Conservation (phyloP, 2,888 invertebrate genomes). For the Leucania comma region DNA sequence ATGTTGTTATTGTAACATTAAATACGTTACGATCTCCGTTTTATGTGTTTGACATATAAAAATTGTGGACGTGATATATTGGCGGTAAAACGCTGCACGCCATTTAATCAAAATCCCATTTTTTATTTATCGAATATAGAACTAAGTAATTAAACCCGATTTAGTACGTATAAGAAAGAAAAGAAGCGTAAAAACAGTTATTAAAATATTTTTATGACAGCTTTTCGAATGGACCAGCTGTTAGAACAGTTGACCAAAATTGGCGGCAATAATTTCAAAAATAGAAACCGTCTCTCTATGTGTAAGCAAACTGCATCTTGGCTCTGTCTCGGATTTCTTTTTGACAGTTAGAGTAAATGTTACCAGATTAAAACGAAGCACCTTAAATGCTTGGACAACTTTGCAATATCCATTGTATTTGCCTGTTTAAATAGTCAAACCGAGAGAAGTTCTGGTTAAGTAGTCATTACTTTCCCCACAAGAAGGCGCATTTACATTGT, state of each 20-base stretch:
- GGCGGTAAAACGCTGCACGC: conserved; percentile 19
- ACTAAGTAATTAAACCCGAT: conserved; percentile 6
- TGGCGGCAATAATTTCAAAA: conserved; percentile 30
- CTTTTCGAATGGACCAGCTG: conserved; percentile 20
- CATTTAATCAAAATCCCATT: conserved; percentile 25
- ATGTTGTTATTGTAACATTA: conserved; percentile 60
- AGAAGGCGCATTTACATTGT: conserved; percentile 30
- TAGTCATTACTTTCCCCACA: conserved; percentile 33
- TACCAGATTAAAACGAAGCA: neutral
- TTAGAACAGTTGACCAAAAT: conserved; percentile 21
- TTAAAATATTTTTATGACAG: conserved; percentile 35
- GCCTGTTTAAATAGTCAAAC: neutral
- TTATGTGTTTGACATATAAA: conserved; percentile 41
- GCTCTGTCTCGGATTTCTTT: neutral
- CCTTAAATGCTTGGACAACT: neutral
- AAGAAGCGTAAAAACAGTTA: conserved; percentile 3
- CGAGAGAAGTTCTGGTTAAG: neutral
- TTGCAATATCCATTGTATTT: neutral
- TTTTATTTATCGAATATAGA: conserved; percentile 24
- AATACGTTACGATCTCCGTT: conserved; percentile 45
- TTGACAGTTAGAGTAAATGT: conserved; percentile 11
- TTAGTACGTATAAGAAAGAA: conserved; percentile 1
- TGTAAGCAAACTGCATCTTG: neutral
- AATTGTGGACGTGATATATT: conserved; percentile 48
- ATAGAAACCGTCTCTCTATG: neutral